Percentiles rank a stretch among this genome's conserved stretches.
These are phyloP conservation scores for Drosophila trichaetosa DNA, from an alignment of 2,888 invertebrate species.

Conservation along the genomic window DNA sequence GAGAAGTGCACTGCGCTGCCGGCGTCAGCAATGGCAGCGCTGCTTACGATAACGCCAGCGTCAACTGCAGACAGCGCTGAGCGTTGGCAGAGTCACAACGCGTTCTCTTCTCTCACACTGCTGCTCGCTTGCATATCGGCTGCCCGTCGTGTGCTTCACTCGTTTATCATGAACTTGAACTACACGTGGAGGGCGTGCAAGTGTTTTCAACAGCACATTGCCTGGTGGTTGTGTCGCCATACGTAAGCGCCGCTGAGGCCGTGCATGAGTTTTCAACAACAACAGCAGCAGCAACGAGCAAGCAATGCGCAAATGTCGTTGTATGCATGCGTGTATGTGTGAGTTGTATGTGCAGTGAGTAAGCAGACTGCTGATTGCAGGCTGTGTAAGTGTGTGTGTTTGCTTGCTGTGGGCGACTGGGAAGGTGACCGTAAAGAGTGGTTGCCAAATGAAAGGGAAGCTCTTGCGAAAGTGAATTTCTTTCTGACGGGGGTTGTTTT, in stretches of 20 bases:
- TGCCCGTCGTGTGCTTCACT: conserved; percentile 43
- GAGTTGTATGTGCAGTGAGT: conserved; percentile 62
- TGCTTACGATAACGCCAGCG: conserved; percentile 34
- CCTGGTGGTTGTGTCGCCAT: conserved; percentile 21
- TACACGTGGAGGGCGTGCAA: conserved; percentile 85
- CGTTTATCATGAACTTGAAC: conserved; percentile 84
- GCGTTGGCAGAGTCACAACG: conserved; percentile 25
- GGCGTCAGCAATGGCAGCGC: conserved; percentile 32
- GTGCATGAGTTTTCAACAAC: conserved; percentile 75
- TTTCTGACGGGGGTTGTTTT: conserved; percentile 37
- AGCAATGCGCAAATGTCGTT: conserved; percentile 59
- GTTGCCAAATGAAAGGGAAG: conserved; percentile 66
- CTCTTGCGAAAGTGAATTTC: conserved; percentile 56
- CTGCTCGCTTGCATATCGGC: conserved; percentile 40
- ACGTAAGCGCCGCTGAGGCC: conserved; percentile 59
- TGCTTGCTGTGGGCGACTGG: conserved; percentile 36
- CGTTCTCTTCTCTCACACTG: conserved; percentile 39
- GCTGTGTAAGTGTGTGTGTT: conserved; percentile 5
- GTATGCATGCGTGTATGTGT: conserved; percentile 19
- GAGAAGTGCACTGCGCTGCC: conserved; percentile 60
- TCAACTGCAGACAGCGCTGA: conserved; percentile 37
- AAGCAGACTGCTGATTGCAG: conserved; percentile 54
- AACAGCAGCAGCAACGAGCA: conserved; percentile 19
- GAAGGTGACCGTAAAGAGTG: conserved; percentile 34
- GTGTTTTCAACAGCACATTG: conserved; percentile 71